phyloP scores from a whole-genome alignment of 2,888 invertebrate species.

The Epinotia ramella region DNA sequence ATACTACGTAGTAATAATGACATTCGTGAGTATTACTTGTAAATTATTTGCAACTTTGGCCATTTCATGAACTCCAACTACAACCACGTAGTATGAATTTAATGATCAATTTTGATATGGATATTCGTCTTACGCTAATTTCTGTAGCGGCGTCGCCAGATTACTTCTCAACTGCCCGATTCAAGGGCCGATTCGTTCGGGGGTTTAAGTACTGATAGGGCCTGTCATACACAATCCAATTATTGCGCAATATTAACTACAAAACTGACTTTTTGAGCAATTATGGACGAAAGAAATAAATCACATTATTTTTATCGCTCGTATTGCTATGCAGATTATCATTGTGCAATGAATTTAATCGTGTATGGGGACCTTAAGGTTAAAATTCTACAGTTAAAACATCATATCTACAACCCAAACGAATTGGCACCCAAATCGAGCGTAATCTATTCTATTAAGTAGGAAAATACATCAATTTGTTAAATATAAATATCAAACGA shows the following conservation, averaged over 20 bases:
- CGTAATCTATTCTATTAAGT: slow-evolving; percentile 8
- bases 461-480: slow-evolving; percentile 24
- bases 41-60: not conserved
- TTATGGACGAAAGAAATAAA: not conserved
- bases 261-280: not conserved
- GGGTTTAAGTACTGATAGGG: slow-evolving; percentile 9
- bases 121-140: slow-evolving; percentile 5
- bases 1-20: too few species aligned
- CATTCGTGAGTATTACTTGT: too few species aligned
- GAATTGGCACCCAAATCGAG: not conserved
- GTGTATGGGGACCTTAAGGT: not conserved
- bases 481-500: slow-evolving; percentile 32
- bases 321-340: not conserved
- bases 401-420: not conserved
- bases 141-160: not conserved
- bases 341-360: not conserved
- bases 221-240: not conserved
- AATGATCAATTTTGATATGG: slow-evolving; percentile 21
- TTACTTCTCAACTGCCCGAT: not conserved
- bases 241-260: not conserved
- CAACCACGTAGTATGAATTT: not conserved
- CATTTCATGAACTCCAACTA: slow-evolving; percentile 15
- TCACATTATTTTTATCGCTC: not conserved
- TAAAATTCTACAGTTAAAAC: slow-evolving; percentile 3
- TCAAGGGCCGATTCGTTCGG: not conserved